Conservation (phyloP, 2,888 invertebrate genomes). For the Plutella xylostella region DNA sequence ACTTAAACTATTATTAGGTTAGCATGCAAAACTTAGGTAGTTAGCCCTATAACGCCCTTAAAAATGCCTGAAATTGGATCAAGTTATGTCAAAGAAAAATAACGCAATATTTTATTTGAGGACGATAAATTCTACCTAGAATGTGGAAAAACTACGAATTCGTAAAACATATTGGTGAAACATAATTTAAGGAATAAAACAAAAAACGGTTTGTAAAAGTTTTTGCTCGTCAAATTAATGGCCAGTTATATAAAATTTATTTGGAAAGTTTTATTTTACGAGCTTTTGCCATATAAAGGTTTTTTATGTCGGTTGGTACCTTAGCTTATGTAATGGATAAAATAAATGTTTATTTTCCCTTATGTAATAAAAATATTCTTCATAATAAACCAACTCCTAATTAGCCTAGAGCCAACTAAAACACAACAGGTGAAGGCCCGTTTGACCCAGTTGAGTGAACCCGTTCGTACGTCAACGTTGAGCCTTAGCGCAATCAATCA, state of each 20-base stretch:
- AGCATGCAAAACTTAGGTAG: too few species aligned
- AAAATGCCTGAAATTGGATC: too few species aligned
- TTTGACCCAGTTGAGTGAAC: conserved; percentile 2
- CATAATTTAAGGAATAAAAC: too few species aligned
- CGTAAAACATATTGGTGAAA: too few species aligned
- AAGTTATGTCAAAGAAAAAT: too few species aligned
- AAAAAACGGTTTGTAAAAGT: too few species aligned
- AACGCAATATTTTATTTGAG: too few species aligned
- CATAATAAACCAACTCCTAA: background rate
- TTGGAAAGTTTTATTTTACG: conserved; percentile 43
- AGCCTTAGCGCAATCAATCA: conserved; percentile 49
- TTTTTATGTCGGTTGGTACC: background rate
- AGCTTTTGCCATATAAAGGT: conserved; percentile 20
- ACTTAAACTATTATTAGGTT: too few species aligned
- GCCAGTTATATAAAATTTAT: conserved; percentile 50
- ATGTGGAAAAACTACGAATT: too few species aligned
- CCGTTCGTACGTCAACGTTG: background rate
- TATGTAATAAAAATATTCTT: background rate
- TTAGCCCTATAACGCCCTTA: too few species aligned
- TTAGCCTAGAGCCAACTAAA: background rate
- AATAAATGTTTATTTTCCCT: background rate
- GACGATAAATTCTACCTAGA: too few species aligned
- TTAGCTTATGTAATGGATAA: background rate
- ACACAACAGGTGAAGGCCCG: conserved; percentile 7
- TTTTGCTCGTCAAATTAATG: conserved; percentile 39